A percentile compares a stretch with the other conserved stretches of the same genome.
phyloP scores from a whole-genome alignment of 1,140 invertebrate species.

The Heliconius himera region DNA sequence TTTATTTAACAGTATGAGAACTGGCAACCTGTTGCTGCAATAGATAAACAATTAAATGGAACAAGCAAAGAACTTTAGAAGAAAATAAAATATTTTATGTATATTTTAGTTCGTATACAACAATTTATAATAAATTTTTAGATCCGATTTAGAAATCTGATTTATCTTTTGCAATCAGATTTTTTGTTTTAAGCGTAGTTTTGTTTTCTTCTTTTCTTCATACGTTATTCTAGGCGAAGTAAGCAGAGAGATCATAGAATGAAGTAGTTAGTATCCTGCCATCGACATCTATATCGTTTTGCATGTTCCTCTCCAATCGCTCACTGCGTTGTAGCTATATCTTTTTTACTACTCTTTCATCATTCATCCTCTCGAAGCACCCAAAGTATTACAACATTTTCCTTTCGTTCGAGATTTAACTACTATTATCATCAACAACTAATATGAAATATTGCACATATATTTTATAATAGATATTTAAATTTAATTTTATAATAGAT shows the following conservation, averaged over 20 bases:
- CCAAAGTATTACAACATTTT: not conserved
- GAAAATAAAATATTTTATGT: not conserved
- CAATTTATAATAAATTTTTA: not conserved
- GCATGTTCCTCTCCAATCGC: not conserved
- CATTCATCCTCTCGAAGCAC: not conserved
- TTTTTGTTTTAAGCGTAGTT: not conserved
- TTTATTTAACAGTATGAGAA: no score
- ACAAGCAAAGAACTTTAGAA: no score
- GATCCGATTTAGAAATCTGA: not conserved
- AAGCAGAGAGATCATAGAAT: not conserved
- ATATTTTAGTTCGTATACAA: not conserved
- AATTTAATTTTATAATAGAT: no score
- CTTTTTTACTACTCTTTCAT: not conserved
- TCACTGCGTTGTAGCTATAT: not conserved
- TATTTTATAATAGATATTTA: not conserved
- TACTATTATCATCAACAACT: not conserved
- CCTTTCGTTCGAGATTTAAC: not conserved
- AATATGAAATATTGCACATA: constrained; percentile 4
- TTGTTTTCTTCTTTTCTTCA: not conserved
- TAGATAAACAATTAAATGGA: not conserved
- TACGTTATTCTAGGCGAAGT: no score
- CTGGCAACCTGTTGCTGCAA: not conserved
- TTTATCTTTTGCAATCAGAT: no score
- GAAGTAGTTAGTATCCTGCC: not conserved
- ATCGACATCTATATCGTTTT: not conserved